Evolutionary conservation across 1,140 invertebrate species (phyloP).

Genomic region (Drosophila nebulosa): DNA sequence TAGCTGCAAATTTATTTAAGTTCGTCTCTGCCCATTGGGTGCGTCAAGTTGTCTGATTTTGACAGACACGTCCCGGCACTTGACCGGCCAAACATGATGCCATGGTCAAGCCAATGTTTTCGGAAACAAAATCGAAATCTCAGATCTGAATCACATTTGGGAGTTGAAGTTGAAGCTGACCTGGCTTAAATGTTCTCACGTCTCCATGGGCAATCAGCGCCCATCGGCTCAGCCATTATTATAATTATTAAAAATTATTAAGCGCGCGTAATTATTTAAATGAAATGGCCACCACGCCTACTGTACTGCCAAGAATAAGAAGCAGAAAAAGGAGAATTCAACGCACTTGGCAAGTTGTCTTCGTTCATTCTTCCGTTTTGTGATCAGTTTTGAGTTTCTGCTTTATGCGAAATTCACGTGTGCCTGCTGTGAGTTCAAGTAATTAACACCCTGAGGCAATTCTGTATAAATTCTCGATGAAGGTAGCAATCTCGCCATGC

Average conservation of each 20-base stretch:
- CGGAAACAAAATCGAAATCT: conserved; percentile 6
- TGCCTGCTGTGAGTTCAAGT: conserved; percentile 19
- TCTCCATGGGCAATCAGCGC: conserved; percentile 60
- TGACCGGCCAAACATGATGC: conserved; percentile 57
- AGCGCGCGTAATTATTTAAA: conserved; percentile 78
- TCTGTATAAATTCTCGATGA: conserved; percentile 11
- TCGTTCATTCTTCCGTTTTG: not conserved
- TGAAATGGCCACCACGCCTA: conserved; percentile 50
- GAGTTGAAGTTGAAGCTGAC: not conserved
- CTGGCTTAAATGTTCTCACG: conserved; percentile 65
- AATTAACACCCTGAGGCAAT: conserved; percentile 68
- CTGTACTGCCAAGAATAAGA: conserved; percentile 29
- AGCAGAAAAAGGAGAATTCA: conserved; percentile 6
- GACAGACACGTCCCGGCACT: conserved; percentile 53
- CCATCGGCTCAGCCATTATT: conserved; percentile 63
- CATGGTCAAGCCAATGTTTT: conserved; percentile 42
- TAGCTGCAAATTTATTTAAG: conserved; percentile 66
- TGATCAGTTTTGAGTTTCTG: not conserved
- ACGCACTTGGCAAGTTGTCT: conserved; percentile 24
- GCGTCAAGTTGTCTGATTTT: conserved; percentile 59
- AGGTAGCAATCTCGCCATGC: not conserved
- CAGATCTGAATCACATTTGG: not conserved
- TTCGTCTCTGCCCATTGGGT: conserved; percentile 11
- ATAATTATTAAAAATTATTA: conserved; percentile 80
- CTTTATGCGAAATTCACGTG: conserved; percentile 38